Base-by-base conservation (phyloP, 2,113 vertebrate genomes). In the Apaloderma vittatum region DNA sequence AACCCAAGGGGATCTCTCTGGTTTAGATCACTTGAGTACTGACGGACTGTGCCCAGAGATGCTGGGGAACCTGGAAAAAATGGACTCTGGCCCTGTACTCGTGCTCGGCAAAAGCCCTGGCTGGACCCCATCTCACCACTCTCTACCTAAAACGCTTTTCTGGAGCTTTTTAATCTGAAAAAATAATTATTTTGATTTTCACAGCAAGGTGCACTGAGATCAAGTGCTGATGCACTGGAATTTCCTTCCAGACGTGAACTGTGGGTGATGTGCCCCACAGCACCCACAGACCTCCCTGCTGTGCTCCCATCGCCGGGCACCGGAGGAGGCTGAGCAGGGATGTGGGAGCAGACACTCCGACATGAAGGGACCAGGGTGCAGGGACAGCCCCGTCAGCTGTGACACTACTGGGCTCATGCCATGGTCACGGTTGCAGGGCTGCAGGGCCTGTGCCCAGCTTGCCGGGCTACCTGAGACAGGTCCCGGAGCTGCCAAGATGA, bases 201-300 rank as follows among this genome's bases (percentile, higher is more conserved):
- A n/a, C 7, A 7, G 43, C 43, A 58, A 37, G 17, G 24, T 4
- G 2, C 19, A 15, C 58, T 29, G 34, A 76, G 57, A 34, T 27
- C 6, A 6, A 79, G 37, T 0, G 0, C 2, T 22, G 68, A 67
- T 2, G 0, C 16, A 3, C 21, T 1, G 1, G 49, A 66, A 75
- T 63, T 36, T 70, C 29, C 63, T 65, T 75, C 54, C 67, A 80
- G 58, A 26, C 12, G 13, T 2, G 6, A 90, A 32, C 5, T 12
- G 37, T 0, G 1, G 8, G 27, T 51, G 58, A 21, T 11, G 2
- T 30, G 43, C 5, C 52, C 73, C 45, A 63, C 34, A 74, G n/a
- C 30, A 75, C 11, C 62, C 46, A 23, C 12, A 29, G 23, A 32
- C 24, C 5, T 61, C 46, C 57, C 67, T 15, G 2, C 11, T 1